These are phyloP conservation scores for Erpobdella octoculata DNA, from an alignment of 2,888 invertebrate species.

Conservation along the genomic window DNA sequence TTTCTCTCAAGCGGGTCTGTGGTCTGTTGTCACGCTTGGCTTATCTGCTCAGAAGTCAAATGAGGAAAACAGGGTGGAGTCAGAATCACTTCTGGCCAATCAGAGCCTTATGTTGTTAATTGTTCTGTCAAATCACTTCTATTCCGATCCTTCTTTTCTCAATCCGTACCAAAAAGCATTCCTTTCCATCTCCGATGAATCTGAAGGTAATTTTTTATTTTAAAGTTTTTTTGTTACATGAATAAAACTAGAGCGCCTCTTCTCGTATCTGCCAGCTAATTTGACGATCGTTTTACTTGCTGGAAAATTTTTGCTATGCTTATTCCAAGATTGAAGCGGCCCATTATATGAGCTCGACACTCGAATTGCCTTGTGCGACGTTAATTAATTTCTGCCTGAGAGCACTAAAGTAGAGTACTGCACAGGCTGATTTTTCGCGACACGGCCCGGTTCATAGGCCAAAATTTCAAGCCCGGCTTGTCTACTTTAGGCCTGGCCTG, in stretches of 20 bases:
- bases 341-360: too few species aligned
- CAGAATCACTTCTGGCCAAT: slow-evolving; percentile 63
- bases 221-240: too few species aligned
- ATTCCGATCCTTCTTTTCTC: slow-evolving; percentile 51
- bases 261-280: slow-evolving; percentile 33
- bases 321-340: too few species aligned
- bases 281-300: too few species aligned
- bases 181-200: slow-evolving; percentile 57
- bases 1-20: slow-evolving; percentile 48
- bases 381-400: too few species aligned
- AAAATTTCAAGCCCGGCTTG: too few species aligned
- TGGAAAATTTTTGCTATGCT: too few species aligned
- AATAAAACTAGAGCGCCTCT: slow-evolving; percentile 54
- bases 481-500: too few species aligned
- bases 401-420: too few species aligned
- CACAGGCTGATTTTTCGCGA: too few species aligned
- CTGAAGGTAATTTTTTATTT: not conserved
- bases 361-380: too few species aligned
- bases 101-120: slow-evolving; percentile 80
- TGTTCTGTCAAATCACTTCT: slow-evolving; percentile 82
- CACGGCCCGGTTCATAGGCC: too few species aligned
- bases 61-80: slow-evolving; percentile 40
- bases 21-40: slow-evolving; percentile 53
- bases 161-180: slow-evolving; percentile 82
- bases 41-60: slow-evolving; percentile 41